phyloP scores from a whole-genome alignment of 2,113 vertebrate species.

The Solea senegalensis region DNA sequence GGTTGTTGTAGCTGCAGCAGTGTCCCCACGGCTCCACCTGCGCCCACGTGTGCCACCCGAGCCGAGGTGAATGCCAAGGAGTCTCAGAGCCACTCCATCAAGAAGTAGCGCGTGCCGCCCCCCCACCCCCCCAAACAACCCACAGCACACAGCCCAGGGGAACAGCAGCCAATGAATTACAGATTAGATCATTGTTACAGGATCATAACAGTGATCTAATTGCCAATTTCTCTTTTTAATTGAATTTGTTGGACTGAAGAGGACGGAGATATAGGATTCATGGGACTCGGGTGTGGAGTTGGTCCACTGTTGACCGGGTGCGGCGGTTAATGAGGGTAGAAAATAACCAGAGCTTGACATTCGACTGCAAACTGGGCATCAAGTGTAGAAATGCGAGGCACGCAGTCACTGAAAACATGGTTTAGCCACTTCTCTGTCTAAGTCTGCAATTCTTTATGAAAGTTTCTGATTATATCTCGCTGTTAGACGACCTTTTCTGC shows the following conservation, averaged over 20 bases:
- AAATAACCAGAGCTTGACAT: conserved; percentile 40
- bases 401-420: no score
- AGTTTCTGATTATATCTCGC: no score
- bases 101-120: neutral
- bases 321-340: conserved; percentile 54
- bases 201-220: conserved; percentile 85
- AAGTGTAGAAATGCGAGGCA: conserved; percentile 31
- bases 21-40: neutral
- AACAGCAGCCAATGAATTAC: conserved; percentile 82
- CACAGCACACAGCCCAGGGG: conserved; percentile 52
- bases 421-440: no score
- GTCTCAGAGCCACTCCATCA: conserved; percentile 67
- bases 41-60: conserved; percentile 20
- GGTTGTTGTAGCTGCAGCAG: neutral
- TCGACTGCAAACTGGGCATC: conserved; percentile 47
- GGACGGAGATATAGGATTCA: conserved; percentile 74
- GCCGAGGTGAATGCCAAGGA: conserved; percentile 71
- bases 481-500: no score
- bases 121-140: neutral
- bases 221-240: conserved; percentile 86
- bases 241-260: conserved; percentile 84
- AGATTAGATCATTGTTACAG: conserved; percentile 85
- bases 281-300: conserved; percentile 54
- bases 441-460: no score
- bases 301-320: conserved; percentile 55